Base-by-base conservation (phyloP, 2,888 invertebrate genomes). In the Iselma pallidipennis region DNA sequence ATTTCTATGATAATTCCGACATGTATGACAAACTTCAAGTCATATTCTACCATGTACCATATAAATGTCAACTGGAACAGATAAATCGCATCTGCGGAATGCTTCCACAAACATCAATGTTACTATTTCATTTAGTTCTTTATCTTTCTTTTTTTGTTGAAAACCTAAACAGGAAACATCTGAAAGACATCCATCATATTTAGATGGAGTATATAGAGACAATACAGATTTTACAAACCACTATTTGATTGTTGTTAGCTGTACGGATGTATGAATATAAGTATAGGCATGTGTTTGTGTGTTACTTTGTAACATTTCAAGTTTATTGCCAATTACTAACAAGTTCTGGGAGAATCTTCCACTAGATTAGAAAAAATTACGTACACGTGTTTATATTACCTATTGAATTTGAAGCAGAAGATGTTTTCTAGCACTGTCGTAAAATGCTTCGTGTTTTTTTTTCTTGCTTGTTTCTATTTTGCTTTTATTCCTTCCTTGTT, bases 21-120 rank as follows among this genome's bases (percentile, higher is more conserved):
- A 67, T 70, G 71, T 73, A 75, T 73, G 71, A 75, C 73, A 73
- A 73, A 72, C 74, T 66, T 69, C 69, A 63, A 66, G 66, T 69
- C 67, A 64, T 65, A 66, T 58, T 55, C 66, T 61, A 63, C 37
- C 37, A 9, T 37, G 16, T 37, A 37, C 9, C 63, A 70, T 71
- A 73, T 73, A 73, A 73, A 73, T 69, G 71, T 73, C 69, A 66
- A 55, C 57, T 55, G 56, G 48, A 66, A 68, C 68, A 59, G 63
- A 66, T 68, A 67, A 65, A 37, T 7, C 37, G 68, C 59, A 54
- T 65, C 67, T 67, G 59, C 50, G 65, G 68, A 68, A 68, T 65
- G 60, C 65, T 59, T 61, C 61, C 59, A 29, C 29, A 7, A 5
- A 29, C 29, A 29, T 29, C 29, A 29, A 12, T 29, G 12, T 29